Evolutionary conservation across 2,888 invertebrate species (phyloP).

Genomic region (Anoncus sp.): DNA sequence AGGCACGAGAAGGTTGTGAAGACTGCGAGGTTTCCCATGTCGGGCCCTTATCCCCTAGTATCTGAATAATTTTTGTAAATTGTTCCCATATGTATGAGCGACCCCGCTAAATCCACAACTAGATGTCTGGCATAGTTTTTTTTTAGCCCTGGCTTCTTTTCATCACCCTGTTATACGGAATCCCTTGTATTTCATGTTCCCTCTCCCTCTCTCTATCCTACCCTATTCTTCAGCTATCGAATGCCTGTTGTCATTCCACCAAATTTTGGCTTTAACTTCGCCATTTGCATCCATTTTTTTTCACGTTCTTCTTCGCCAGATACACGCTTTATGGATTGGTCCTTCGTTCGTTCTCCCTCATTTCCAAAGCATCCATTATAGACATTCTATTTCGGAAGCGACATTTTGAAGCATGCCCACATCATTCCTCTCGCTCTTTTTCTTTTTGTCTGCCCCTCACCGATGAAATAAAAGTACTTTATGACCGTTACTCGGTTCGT

Average conservation of each 20-base stretch:
- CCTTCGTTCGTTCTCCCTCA: constrained; percentile 54
- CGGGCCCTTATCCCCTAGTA: constrained; percentile 65
- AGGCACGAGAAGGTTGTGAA: constrained; percentile 7
- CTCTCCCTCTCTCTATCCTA: constrained; percentile 47
- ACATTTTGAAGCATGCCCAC: constrained; percentile 76
- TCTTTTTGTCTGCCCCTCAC: constrained; percentile 37
- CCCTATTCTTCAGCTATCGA: constrained; percentile 38
- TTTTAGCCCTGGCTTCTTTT: constrained; percentile 55
- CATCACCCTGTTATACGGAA: constrained; percentile 39
- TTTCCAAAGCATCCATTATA: constrained; percentile 57
- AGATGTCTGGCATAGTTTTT: constrained; percentile 66
- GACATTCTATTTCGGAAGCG: constrained; percentile 69
- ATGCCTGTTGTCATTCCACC: constrained; percentile 47
- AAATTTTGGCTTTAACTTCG: constrained; percentile 55
- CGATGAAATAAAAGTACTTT: constrained; percentile 78
- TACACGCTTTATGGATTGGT: constrained; percentile 36
- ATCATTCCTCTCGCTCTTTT: constrained; percentile 34
- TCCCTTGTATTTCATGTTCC: constrained; percentile 39
- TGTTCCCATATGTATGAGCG: constrained; percentile 78
- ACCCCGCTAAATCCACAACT: constrained; percentile 74
- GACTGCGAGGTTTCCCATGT: constrained; percentile 23
- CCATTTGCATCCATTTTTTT: constrained; percentile 59
- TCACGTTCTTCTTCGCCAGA: constrained; percentile 48
- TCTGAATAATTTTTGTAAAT: constrained; percentile 80
- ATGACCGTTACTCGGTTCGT: constrained; percentile 68